Percentiles rank a stretch among this genome's conserved stretches.
Evolutionary conservation across 2,113 vertebrate genomes (phyloP).

Genomic region (Sebastes fasciatus): DNA sequence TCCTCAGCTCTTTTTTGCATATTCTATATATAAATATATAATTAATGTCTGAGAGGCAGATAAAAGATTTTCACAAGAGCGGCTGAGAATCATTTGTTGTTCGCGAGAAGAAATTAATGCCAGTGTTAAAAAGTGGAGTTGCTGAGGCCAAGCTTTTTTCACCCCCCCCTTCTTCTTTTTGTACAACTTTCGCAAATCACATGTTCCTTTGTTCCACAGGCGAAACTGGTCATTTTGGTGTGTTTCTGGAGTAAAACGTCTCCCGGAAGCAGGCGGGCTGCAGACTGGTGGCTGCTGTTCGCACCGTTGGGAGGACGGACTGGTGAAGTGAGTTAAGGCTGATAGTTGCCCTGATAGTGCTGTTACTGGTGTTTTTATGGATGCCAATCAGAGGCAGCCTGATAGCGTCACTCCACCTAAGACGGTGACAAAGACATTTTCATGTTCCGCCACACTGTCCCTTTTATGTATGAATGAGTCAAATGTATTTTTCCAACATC

Average conservation of each 20-base stretch:
- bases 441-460: neutral
- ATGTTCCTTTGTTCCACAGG: conserved; percentile 73
- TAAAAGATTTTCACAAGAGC: conserved; percentile 82
- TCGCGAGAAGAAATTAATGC: conserved; percentile 83
- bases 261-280: conserved; percentile 57
- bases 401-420: neutral
- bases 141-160: conserved; percentile 76
- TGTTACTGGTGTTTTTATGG: neutral
- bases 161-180: conserved; percentile 30
- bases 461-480: neutral
- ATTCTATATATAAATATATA: conserved; percentile 88
- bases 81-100: conserved; percentile 83
- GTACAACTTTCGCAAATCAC: conserved; percentile 66
- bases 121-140: conserved; percentile 74
- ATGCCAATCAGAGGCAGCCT: neutral
- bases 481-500: neutral
- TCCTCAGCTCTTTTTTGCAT: conserved; percentile 84
- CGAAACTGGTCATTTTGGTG: conserved; percentile 75
- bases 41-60: conserved; percentile 86
- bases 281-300: conserved; percentile 34
- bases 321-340: neutral
- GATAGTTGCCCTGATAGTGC: neutral
- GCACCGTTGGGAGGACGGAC: conserved; percentile 10
- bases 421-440: neutral
- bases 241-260: conserved; percentile 65